Base-by-base conservation (phyloP, 2,888 invertebrate genomes). In the Thecophora atra region DNA sequence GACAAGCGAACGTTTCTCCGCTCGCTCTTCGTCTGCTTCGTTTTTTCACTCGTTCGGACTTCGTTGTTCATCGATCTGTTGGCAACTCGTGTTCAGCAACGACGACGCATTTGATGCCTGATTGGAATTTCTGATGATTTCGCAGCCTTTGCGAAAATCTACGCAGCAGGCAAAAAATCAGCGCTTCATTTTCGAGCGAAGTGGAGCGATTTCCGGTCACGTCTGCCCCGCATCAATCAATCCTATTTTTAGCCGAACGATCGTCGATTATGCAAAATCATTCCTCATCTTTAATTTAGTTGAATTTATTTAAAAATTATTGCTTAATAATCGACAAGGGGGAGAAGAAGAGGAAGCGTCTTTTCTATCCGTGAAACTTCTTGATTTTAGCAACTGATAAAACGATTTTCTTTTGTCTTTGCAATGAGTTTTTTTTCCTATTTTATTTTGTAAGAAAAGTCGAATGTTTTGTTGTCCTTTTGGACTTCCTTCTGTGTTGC, bases 1-100 rank as follows among this genome's bases (percentile, higher is more conserved):
- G 4, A 26, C 26, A 26, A 13, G 26, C 19, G 37, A 19, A 17
- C n/a, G 15, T 26, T 2, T 62, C 30, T 11, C 19, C 62, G 15
- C 17, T 1, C 11, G 5, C 30, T 4, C 30, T 47, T 26, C 62
- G n/a, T n/a, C 69, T 44, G 60, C 72, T 68, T 75, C 78, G 75
- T 78, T 79, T 77, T 78, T 78, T 79, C 74, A 74, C 75, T 76
- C 76, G 79, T 77, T 77, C 77, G 47, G 11, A 11, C 11, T 30
- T 4, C 30, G 30, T 30, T 37, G 37, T 37, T 6, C 28, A 11
- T 58, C 13, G 13, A 28, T 26, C 17, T n/a, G 24, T 58, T 58
- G 15, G 19, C 7, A 54, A 54, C 3, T 13, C 58, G 8, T 58
- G 58, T 28, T 28, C 13, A 58, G 28, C 58, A 62, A 67, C 74